Evolutionary conservation across 1,140 invertebrate genomes (phyloP).

Genomic region (Cheumatopsyche charites): DNA sequence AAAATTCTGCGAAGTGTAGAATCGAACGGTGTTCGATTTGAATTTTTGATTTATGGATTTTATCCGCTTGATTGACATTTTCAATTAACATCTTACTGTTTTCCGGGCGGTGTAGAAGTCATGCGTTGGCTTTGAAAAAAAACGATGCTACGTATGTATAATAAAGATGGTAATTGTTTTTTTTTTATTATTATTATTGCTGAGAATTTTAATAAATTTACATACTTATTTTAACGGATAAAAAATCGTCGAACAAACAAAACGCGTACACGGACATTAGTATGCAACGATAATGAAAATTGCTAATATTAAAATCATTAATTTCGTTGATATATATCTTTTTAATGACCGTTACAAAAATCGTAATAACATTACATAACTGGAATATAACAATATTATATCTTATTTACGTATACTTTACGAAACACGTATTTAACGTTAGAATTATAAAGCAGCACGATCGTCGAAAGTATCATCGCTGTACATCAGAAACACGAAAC

Average conservation of each 20-base stretch:
- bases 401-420: too few relatives aligned
- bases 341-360: too few relatives aligned
- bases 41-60: slow-evolving; percentile 17
- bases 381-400: too few relatives aligned
- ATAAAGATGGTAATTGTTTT: slow-evolving; percentile 8
- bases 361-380: too few relatives aligned
- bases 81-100: slow-evolving; percentile 16
- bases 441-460: neutral
- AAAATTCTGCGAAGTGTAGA: neutral
- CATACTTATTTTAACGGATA: neutral
- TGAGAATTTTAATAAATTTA: neutral
- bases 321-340: too few relatives aligned
- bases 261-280: too few relatives aligned
- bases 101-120: neutral
- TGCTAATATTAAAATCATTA: too few relatives aligned
- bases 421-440: neutral
- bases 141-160: neutral
- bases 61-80: slow-evolving; percentile 18
- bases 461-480: slow-evolving; percentile 29
- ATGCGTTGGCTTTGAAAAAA: neutral
- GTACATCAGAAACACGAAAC: slow-evolving; percentile 31
- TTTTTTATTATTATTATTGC: neutral
- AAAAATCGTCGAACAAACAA: slow-evolving; percentile 4
- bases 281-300: too few relatives aligned
- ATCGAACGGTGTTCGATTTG: neutral